Evolutionary conservation across 1,140 invertebrate species (phyloP).

Genomic region (Drosophila elegans): DNA sequence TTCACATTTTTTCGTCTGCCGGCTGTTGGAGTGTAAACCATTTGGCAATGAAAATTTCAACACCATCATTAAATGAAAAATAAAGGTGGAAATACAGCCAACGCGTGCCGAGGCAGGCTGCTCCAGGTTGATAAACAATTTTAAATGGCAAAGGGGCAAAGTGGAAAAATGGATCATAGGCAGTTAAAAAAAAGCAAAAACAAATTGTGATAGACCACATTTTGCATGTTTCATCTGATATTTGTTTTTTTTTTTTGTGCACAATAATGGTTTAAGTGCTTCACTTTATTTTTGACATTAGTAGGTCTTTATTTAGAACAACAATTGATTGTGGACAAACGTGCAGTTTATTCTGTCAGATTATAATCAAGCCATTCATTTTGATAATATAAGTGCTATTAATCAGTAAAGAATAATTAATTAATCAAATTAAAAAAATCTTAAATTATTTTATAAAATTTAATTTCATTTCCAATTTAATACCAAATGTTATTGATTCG

Average conservation of each 20-base stretch:
- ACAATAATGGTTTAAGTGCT: conserved; percentile 14
- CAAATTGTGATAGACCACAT: conserved; percentile 4
- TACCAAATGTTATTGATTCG: no score
- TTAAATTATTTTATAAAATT: no score
- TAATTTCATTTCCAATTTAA: no score
- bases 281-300: conserved; percentile 15
- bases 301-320: not conserved
- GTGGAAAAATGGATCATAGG: conserved; percentile 21
- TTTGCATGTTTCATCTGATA: conserved; percentile 23
- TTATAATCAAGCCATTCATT: not conserved
- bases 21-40: conserved; percentile 28
- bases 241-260: conserved; percentile 12
- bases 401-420: no score
- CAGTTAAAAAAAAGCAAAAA: conserved; percentile 12
- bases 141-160: conserved; percentile 32
- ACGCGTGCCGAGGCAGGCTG: conserved; percentile 17
- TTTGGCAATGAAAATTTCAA: conserved; percentile 47
- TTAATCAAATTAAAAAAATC: no score
- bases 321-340: not conserved
- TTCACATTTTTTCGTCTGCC: conserved; percentile 7
- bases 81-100: conserved; percentile 21
- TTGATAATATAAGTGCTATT: not conserved
- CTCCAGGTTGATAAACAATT: conserved; percentile 49
- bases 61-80: conserved; percentile 42
- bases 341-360: not conserved